Percentiles rank a stretch among this genome's conserved stretches.
Conservation (phyloP, 1,140 invertebrate genomes). For the Saxidomus purpurata region DNA sequence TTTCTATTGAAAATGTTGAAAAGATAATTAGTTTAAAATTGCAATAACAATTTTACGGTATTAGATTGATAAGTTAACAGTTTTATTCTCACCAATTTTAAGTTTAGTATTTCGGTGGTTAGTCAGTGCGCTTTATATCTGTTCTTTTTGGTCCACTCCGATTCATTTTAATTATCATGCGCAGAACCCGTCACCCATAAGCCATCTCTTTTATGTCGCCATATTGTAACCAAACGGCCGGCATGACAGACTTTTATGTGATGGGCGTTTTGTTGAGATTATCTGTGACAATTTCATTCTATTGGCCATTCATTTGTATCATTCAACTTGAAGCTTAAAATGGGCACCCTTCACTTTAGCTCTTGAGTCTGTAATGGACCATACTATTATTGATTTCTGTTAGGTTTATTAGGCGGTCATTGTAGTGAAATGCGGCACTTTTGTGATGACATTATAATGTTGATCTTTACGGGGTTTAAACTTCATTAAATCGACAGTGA, state of each 20-base stretch:
- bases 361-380: constrained; percentile 42
- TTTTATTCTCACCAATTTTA: constrained; percentile 12
- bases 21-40: constrained; percentile 52
- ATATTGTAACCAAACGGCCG: not conserved
- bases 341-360: constrained; percentile 1
- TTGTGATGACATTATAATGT: constrained; percentile 49
- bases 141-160: constrained; percentile 11
- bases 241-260: constrained; percentile 13
- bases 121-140: not conserved
- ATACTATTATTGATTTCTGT: constrained; percentile 54
- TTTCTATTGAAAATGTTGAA: constrained; percentile 43
- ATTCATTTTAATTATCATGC: constrained; percentile 46
- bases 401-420: constrained; percentile 31
- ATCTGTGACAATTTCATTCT: constrained; percentile 47
- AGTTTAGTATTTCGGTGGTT: not conserved
- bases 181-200: constrained; percentile 26
- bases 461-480: constrained; percentile 41
- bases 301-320: constrained; percentile 53
- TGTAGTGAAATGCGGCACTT: constrained; percentile 26
- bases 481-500: constrained; percentile 27
- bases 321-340: constrained; percentile 22
- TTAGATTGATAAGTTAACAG: constrained; percentile 17
- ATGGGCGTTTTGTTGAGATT: constrained; percentile 56
- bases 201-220: constrained; percentile 9
- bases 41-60: constrained; percentile 20